Base-by-base conservation (phyloP, 2,113 vertebrate species). In the Urocolius indicus region DNA sequence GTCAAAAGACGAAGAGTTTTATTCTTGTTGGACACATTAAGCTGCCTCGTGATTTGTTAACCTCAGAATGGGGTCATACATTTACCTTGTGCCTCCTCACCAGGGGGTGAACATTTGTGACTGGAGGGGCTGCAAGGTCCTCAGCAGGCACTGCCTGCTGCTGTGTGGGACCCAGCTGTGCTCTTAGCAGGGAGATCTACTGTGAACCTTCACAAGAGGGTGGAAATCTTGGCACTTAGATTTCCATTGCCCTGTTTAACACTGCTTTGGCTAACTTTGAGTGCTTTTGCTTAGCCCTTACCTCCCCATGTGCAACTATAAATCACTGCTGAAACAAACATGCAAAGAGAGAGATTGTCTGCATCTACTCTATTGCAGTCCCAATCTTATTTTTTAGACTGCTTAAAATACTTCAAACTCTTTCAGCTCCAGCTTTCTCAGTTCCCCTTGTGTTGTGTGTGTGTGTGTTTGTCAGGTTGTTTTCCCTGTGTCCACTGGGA, bases 51-150 rank as follows among this genome's bases (percentile, higher is more conserved):
- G 55, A 54, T 83, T 79, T 57, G 73, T 82, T 85, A 89, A 83
- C 67, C 45, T 34, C 46, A 51, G 51, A 73, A 34, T 0, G 5
- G 49, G 76, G 46, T 74, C 74, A 84, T 57, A 51, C 46, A 41
- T 27, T 32, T 68, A 21, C 69, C 61, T 77, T 9, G 13, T 84
- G 32, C 49, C 49, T 68, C 54, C 43, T 69, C 0, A 2, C 29
- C 0, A 0, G 27, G 34, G 16, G 7, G 34, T 32, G 2, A 16
- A 43, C 0, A 0, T 11, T 34, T 29, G 58, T 48, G 75, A 54
- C 20, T 0, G 0, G 34, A 58, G 63, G 55, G 55, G 41, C 18
- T 1, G 1, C 24, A 26, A 34, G 57, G 29, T 80, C 27, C n/a
- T 49, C 51, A 10, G 49, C 30, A n/a, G 75, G n/a, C 29, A 5